phyloP scores from a whole-genome alignment of 2,888 invertebrate species.

The Alviniconcha strummeri region DNA sequence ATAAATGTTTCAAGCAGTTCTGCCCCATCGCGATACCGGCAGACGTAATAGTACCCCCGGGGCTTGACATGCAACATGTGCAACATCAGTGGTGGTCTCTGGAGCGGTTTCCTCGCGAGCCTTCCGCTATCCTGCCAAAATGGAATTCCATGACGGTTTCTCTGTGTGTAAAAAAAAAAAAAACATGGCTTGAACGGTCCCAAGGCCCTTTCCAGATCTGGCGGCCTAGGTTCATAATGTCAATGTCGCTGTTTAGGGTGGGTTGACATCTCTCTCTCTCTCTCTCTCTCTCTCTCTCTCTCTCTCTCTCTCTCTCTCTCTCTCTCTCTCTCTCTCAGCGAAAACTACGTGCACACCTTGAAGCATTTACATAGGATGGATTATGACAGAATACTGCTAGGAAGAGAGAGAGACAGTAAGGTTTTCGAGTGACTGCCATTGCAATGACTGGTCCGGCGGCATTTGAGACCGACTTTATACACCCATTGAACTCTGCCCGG shows the following conservation, averaged over 20 bases:
- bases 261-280: constrained; percentile 8
- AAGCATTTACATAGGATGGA: not conserved
- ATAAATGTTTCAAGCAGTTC: constrained; percentile 8
- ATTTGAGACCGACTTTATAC: not conserved
- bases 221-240: too few relatives aligned
- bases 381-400: too few relatives aligned
- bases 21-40: not conserved
- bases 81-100: not conserved
- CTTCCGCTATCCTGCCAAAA: not conserved
- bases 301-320: constrained; percentile 31
- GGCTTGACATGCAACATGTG: constrained; percentile 4
- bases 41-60: constrained; percentile 9
- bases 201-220: too few relatives aligned
- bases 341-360: not conserved
- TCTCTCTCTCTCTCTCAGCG: constrained; percentile 27
- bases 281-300: constrained; percentile 14
- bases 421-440: not conserved
- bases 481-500: not conserved
- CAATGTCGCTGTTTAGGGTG: too few relatives aligned
- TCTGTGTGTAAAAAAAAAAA: too few relatives aligned
- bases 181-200: too few relatives aligned
- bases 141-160: too few relatives aligned
- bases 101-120: not conserved
- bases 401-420: too few relatives aligned
- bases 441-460: not conserved